Evolutionary conservation across 2,797 vertebrate species (phyloP).

Genomic region (Spea hammondii): DNA sequence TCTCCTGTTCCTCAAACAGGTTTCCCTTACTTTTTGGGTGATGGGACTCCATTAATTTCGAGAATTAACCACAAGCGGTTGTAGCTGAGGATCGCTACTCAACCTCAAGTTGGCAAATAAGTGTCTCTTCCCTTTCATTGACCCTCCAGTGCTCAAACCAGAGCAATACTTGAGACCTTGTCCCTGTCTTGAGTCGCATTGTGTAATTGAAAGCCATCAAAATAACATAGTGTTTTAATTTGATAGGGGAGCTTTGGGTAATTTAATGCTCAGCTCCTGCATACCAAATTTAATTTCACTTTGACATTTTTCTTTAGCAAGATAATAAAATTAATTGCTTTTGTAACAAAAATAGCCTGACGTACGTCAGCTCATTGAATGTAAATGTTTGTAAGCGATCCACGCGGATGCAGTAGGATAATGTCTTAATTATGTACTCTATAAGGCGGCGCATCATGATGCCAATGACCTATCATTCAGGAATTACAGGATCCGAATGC

Average conservation of each 20-base stretch:
- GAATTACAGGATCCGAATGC: no score
- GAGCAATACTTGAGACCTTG: no score
- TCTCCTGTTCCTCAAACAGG: no score
- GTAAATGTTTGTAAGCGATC: neutral
- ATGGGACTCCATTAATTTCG: no score
- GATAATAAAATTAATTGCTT: constrained; percentile 38
- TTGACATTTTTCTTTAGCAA: constrained; percentile 24
- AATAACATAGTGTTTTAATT: constrained; percentile 4
- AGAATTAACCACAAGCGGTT: no score
- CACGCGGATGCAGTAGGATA: neutral
- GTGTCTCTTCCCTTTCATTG: neutral
- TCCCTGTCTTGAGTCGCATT: neutral
- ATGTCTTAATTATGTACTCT: neutral
- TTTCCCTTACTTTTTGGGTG: no score
- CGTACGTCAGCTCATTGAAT: constrained; percentile 6
- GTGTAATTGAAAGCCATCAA: constrained; percentile 26
- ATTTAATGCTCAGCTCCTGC: constrained; percentile 12
- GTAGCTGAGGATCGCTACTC: no score
- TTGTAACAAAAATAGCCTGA: constrained; percentile 19
- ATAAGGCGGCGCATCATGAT: no score
- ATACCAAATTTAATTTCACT: constrained; percentile 26
- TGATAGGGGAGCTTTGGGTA: neutral
- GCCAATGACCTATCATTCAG: no score
- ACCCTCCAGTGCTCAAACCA: neutral
- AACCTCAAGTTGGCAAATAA: neutral